Evolutionary conservation across 1,140 invertebrate genomes (phyloP).

Genomic region (Drosophila novamexicana): DNA sequence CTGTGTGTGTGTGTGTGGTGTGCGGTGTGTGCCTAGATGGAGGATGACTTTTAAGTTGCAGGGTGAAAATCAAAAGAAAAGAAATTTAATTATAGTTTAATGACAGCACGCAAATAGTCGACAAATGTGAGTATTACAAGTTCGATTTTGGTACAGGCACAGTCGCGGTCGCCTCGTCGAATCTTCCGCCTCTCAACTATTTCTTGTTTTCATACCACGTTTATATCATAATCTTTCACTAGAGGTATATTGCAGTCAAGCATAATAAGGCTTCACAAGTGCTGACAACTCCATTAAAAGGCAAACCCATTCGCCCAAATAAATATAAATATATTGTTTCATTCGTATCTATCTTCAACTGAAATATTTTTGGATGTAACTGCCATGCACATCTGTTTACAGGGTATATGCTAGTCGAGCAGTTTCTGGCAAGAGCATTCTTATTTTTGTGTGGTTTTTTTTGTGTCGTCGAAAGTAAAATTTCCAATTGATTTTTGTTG

Average conservation of each 20-base stretch:
- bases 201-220: slow-evolving; percentile 6
- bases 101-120: slow-evolving; percentile 77
- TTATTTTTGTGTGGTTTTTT: slow-evolving; percentile 30
- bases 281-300: too few relatives aligned
- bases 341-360: too few relatives aligned
- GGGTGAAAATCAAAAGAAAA: slow-evolving; percentile 81
- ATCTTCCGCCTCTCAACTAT: slow-evolving; percentile 49
- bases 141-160: slow-evolving; percentile 21
- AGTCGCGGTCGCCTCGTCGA: slow-evolving; percentile 1
- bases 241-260: too few relatives aligned
- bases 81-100: slow-evolving; percentile 79
- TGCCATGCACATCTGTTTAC: neutral
- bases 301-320: too few relatives aligned
- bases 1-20: slow-evolving; percentile 1
- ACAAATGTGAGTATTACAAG: slow-evolving; percentile 48
- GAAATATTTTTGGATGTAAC: too few relatives aligned
- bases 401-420: neutral
- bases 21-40: slow-evolving; percentile 7
- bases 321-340: too few relatives aligned
- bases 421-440: neutral
- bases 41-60: slow-evolving; percentile 73
- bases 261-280: too few relatives aligned
- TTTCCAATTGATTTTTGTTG: slow-evolving; percentile 76
- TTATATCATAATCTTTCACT: too few relatives aligned
- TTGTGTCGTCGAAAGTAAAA: slow-evolving; percentile 78